Evolutionary conservation across 1,140 invertebrate genomes (phyloP), one percentile per base, ranked within the genome.

Genomic region (Platorchestia sp.): DNA sequence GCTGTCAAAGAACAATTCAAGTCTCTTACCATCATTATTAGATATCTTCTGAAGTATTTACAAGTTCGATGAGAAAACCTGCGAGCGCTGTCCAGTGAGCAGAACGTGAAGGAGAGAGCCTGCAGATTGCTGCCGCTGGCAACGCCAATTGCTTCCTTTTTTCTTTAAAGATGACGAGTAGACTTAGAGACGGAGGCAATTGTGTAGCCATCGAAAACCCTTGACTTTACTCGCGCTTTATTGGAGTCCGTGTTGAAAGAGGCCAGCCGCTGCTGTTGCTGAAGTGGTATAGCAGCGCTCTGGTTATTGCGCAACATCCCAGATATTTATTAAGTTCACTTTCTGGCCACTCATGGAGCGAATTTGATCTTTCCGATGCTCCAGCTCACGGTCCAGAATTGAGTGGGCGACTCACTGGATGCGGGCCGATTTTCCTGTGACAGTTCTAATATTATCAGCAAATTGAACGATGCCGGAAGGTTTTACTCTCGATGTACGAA

Each of bases 381-480:
- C 41, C 91, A 45, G 40, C 45, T 93, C 91, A 93, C 19, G 91
- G 91, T 42, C 36, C 91, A 47, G 91, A 93, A 93, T 93, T 42
- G 43, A 40, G 45, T 93, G 91, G 45, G 43, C 36, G 22, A 40
- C 41, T 47, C 40, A 19, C 44, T 47, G 41, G 43, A 45, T 93
- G 45, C 91, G 36, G 43, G 91, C 91, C 91, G 43, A 45, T 93
- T 45, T 45, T 93, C 43, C 45, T 47, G 91, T 44, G 43, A 45
- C 91, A 93, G 91, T 93, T 93, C 91, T 93, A 93, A 93, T 93
- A 93, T 93, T 93, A 93, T 93, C 43, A 93, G 91, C 41, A 93
- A 93, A 93, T 93, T 93, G 91, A 93, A 93, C 91, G 91, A 93
- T 93, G 91, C 91, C 91, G 44, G 47, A 93, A 93, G 91, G 91